Evolutionary conservation across 30 jellyfish, hydroid and myxozoan genomes (phyloP), one percentile per base, ranked within the genome.

Genomic region (Pseudorhiza aurosa): DNA sequence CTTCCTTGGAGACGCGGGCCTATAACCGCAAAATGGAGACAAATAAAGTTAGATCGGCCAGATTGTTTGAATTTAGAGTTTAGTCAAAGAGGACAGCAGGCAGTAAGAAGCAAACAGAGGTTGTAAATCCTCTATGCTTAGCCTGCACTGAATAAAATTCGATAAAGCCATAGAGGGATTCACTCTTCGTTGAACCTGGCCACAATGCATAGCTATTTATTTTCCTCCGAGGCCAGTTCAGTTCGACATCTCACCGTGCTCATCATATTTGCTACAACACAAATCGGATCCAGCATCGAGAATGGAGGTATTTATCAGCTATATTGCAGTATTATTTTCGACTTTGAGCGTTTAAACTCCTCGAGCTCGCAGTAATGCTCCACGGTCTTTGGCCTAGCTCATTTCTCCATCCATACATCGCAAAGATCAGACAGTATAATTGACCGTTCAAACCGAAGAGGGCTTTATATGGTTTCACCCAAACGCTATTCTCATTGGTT

Each of bases 81-180:
- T 64, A 77, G 47, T 32, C 68, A 64, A 77, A 64, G 81, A 62
- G 72, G 68, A 47, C 89, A 77, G 89, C 89, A 60, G 65, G 89
- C 57, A 77, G 72, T 45, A 75, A 21, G 65, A 30, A 12, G 68
- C 32, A 21, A 77, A 59, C 81, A 77, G 89, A 8, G 81, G 68
- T 75, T 25, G 31, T 26, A 58, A 77, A 77, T 77, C 89, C 68
- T 27, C 8, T 44, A 30, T 18, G 43, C 72, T 44, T 77, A 36
- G 31, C 82, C 36, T 32, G 28, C 47, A 71, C 80, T 62, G 73
- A 19, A 19, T 27, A 51, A 50, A 53, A 69, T 50, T 28, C 27
- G 0, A 55, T 21, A 26, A 37, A 15, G 55, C n/a, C 25, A 8
- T 29, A 27, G 21, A 9, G 47, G 37, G 46, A 69, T 69, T 46